These are phyloP conservation scores for Cataglyphis hispanica DNA, from an alignment of 1,140 invertebrate genomes.

Conservation along the genomic window DNA sequence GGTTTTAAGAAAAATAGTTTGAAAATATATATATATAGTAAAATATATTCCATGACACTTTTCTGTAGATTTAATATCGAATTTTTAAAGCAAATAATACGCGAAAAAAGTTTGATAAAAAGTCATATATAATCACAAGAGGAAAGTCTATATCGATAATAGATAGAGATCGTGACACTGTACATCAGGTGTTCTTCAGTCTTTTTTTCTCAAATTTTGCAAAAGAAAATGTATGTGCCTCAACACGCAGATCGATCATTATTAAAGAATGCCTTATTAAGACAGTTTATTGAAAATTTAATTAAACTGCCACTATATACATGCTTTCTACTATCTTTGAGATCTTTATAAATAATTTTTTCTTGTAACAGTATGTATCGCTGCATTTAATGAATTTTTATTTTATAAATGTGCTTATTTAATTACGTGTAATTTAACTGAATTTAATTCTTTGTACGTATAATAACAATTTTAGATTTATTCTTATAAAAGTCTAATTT, in stretches of 20 bases:
- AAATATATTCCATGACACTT: neutral
- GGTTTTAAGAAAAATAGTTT: neutral
- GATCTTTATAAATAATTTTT: slow-evolving; percentile 16
- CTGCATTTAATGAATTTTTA: neutral
- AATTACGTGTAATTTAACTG: neutral
- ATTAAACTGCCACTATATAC: neutral
- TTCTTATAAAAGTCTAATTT: neutral
- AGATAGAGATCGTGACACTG: neutral
- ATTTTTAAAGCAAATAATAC: slow-evolving; percentile 6
- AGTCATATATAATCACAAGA: neutral
- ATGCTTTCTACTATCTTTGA: neutral
- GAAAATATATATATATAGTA: neutral
- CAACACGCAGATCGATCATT: neutral
- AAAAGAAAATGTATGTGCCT: neutral
- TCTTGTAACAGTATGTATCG: neutral
- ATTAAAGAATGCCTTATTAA: slow-evolving; percentile 4
- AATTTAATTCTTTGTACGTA: neutral
- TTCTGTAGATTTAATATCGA: neutral
- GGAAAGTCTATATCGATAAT: neutral
- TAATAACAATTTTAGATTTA: slow-evolving; percentile 3
- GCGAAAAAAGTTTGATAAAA: neutral
- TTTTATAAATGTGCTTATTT: neutral
- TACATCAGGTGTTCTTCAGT: slow-evolving; percentile 58
- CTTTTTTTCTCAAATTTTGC: neutral
- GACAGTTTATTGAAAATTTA: neutral